phyloP scores from a whole-genome alignment of 2,113 vertebrate species.

The Tupaia chinensis region DNA sequence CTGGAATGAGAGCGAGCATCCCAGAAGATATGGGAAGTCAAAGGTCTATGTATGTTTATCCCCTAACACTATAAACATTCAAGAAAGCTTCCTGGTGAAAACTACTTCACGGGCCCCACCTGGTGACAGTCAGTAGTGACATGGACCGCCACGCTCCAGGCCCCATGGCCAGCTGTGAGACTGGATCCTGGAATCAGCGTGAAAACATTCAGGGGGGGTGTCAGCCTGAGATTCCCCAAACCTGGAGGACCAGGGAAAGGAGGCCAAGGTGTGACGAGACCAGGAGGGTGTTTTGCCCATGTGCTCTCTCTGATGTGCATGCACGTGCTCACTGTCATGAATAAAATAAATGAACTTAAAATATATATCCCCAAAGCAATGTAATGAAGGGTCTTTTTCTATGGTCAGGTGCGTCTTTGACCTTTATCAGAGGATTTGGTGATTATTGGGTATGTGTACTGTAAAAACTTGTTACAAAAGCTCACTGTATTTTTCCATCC shows the following conservation, averaged over 20 bases:
- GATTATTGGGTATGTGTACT: background rate
- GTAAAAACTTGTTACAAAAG: background rate
- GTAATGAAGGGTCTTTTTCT: background rate
- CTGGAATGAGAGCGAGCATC: background rate
- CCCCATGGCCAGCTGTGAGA: no score
- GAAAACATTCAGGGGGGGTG: no score
- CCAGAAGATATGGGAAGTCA: background rate
- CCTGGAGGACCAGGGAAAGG: no score
- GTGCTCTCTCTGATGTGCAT: no score
- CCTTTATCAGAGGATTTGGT: background rate
- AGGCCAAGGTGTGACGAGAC: no score
- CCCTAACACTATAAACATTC: background rate
- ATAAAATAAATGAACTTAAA: no score
- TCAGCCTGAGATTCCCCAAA: no score
- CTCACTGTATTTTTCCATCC: conserved; percentile 9
- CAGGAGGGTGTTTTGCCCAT: no score
- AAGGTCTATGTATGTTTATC: background rate
- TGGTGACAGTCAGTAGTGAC: no score
- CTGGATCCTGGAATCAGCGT: no score
- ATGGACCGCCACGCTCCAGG: no score
- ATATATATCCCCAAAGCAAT: background rate
- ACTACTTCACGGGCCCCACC: background rate
- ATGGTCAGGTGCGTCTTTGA: background rate
- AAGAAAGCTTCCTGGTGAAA: background rate
- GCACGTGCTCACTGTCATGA: no score